Percentiles rank a stretch among this genome's conserved stretches.
These are phyloP conservation scores for Myoxocephalus aenaeus DNA, from an alignment of 2,797 vertebrate genomes.

Conservation along the genomic window DNA sequence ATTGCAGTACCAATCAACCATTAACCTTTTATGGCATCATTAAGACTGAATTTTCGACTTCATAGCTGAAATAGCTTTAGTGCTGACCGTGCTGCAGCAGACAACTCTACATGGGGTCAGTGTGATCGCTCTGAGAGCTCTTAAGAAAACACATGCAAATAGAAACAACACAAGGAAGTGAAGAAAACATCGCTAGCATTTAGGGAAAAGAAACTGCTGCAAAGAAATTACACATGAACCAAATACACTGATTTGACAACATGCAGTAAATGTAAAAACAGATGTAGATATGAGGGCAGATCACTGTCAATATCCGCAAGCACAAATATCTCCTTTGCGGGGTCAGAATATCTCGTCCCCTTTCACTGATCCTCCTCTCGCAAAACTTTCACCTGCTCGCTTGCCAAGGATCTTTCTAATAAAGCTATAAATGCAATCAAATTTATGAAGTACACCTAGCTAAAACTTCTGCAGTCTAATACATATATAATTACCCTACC, in stretches of 20 bases:
- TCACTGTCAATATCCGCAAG: too few relatives aligned
- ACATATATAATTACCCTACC: too few relatives aligned
- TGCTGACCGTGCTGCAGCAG: background rate
- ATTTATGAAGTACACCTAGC: background rate
- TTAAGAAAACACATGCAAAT: background rate
- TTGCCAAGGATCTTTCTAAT: too few relatives aligned
- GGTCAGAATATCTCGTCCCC: too few relatives aligned
- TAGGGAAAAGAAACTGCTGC: background rate
- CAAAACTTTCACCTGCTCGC: too few relatives aligned
- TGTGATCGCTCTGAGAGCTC: background rate
- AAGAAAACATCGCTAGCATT: background rate
- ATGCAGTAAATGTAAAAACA: too few relatives aligned
- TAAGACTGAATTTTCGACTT: background rate
- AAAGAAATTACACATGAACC: too few relatives aligned
- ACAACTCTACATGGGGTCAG: background rate
- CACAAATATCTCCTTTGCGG: too few relatives aligned
- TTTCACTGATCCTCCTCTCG: too few relatives aligned
- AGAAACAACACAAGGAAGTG: background rate
- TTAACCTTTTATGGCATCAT: background rate
- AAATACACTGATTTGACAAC: too few relatives aligned
- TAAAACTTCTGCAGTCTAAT: background rate
- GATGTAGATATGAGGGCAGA: too few relatives aligned
- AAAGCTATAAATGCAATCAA: too few relatives aligned
- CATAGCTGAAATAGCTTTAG: background rate
- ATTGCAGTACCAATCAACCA: background rate